Evolutionary conservation across 1,140 invertebrate genomes (phyloP).

Genomic region (Holotrichia oblita): DNA sequence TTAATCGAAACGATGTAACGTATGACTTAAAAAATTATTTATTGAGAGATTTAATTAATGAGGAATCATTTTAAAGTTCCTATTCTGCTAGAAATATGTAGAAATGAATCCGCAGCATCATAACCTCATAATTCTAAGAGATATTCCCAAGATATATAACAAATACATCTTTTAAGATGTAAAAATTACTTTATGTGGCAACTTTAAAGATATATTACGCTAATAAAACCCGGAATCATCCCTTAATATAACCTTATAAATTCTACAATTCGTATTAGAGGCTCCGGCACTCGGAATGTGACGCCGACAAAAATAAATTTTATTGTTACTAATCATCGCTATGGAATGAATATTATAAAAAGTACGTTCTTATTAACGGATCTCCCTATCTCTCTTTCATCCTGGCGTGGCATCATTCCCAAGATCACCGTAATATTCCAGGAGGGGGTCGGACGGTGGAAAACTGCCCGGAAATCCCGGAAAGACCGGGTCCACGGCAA

Average conservation of each 20-base stretch:
- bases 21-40: too few relatives aligned
- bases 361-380: neutral
- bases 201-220: constrained; percentile 9
- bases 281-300: neutral
- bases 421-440: neutral
- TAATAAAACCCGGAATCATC: neutral
- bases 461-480: neutral
- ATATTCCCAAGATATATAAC: too few relatives aligned
- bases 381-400: too few relatives aligned
- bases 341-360: neutral
- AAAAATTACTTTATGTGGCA: neutral
- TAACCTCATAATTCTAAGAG: too few relatives aligned
- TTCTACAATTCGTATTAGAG: neutral
- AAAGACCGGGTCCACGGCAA: neutral
- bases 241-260: neutral
- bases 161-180: too few relatives aligned
- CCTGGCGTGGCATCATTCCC: too few relatives aligned
- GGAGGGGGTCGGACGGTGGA: neutral
- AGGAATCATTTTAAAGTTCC: too few relatives aligned
- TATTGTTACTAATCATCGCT: constrained; percentile 5
- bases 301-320: neutral
- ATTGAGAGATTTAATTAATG: too few relatives aligned
- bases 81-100: too few relatives aligned
- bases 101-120: too few relatives aligned
- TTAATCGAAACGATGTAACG: too few relatives aligned